These are phyloP conservation scores for Eristalis arbustorum DNA, from an alignment of 2,888 invertebrate genomes.

Conservation along the genomic window DNA sequence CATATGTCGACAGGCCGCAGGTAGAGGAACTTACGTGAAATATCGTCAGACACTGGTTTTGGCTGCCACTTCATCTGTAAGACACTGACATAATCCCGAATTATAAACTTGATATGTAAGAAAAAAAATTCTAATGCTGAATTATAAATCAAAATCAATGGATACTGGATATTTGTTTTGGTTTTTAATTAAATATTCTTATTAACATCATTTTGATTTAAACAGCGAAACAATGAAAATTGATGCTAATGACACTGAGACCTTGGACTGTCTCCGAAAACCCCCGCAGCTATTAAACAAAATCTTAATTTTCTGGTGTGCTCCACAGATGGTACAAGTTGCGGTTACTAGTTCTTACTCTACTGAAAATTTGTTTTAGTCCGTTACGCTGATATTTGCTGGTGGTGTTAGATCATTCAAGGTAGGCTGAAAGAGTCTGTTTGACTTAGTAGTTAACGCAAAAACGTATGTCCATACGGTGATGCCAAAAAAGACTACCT, in stretches of 20 bases:
- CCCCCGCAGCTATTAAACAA: not conserved
- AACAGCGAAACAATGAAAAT: slow-evolving; percentile 9
- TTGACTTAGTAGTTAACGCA: not conserved
- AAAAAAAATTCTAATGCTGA: not conserved
- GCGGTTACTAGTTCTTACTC: not conserved
- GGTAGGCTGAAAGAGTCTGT: not conserved
- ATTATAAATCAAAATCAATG: not conserved
- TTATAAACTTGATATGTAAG: not conserved
- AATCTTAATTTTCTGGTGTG: not conserved
- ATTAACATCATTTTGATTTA: slow-evolving; percentile 13
- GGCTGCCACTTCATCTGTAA: too few species aligned
- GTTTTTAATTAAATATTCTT: not conserved
- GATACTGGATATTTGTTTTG: not conserved
- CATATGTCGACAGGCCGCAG: too few species aligned
- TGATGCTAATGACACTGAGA: slow-evolving; percentile 25
- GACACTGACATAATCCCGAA: not conserved
- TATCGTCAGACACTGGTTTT: too few species aligned
- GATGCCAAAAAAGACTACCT: not conserved
- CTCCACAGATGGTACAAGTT: not conserved
- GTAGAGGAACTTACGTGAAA: too few species aligned
- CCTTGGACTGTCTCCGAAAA: not conserved
- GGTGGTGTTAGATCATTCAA: not conserved
- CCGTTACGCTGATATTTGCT: not conserved
- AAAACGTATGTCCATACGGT: not conserved
- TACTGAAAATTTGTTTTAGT: not conserved